Percentiles rank a stretch among this genome's conserved stretches.
These are phyloP conservation scores for Pectinophora gossypiella DNA, from an alignment of 1,140 invertebrate genomes.

Conservation along the genomic window DNA sequence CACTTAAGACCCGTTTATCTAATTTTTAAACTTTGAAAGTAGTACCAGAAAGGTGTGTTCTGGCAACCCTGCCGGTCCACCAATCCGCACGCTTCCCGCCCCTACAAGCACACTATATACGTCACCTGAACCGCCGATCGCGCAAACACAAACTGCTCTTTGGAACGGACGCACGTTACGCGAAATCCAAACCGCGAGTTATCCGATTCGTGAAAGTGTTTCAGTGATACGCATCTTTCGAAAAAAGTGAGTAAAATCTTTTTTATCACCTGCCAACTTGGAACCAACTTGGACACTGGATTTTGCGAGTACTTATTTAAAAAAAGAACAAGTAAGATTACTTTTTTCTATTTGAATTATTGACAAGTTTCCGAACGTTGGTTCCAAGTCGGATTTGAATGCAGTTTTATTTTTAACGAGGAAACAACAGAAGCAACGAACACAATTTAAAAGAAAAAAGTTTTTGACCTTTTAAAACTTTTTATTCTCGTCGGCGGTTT, in stretches of 20 bases:
- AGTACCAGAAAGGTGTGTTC: too few relatives aligned
- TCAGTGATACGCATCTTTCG: conserved; percentile 30
- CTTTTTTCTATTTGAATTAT: neutral
- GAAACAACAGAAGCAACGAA: too few relatives aligned
- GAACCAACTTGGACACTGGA: neutral
- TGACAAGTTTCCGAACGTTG: neutral
- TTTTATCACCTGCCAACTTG: conserved; percentile 10
- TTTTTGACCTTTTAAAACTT: too few relatives aligned
- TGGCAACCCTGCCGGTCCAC: too few relatives aligned
- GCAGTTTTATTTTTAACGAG: too few relatives aligned
- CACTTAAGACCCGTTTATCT: too few relatives aligned
- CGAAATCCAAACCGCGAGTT: neutral
- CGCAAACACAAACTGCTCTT: conserved; percentile 35
- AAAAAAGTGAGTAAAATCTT: conserved; percentile 38
- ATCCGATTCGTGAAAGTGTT: conserved; percentile 39
- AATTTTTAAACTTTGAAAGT: too few relatives aligned
- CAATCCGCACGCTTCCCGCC: conserved; percentile 12
- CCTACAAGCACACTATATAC: conserved; percentile 38
- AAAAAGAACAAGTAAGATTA: neutral
- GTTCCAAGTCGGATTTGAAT: too few relatives aligned
- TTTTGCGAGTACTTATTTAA: neutral
- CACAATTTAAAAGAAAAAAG: too few relatives aligned
- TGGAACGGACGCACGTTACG: conserved; percentile 34
- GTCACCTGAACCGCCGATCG: conserved; percentile 26
- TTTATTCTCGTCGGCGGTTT: too few relatives aligned